phyloP scores from a whole-genome alignment of 2,888 invertebrate species.

The Drosophila helvetica region DNA sequence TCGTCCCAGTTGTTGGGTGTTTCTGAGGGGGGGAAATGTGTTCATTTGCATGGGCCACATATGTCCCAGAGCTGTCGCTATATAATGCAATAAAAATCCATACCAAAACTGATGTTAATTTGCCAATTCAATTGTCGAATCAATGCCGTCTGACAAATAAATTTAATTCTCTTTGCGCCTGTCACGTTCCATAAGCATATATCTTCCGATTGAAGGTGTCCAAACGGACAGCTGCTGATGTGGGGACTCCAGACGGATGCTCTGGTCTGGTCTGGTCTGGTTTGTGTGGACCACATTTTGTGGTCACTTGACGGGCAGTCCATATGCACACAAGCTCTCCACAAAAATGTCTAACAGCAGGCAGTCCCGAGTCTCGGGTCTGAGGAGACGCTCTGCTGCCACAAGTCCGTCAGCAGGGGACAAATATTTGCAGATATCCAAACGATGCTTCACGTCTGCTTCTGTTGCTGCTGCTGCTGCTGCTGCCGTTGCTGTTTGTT shows the following conservation, averaged over 20 bases:
- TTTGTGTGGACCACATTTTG: constrained; percentile 66
- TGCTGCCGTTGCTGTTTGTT: constrained; percentile 15
- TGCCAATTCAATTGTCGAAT: constrained; percentile 75
- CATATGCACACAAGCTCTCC: constrained; percentile 38
- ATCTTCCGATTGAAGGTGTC: constrained; percentile 27
- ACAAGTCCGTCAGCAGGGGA: constrained; percentile 68
- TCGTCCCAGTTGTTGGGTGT: background rate
- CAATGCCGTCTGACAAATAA: constrained; percentile 50
- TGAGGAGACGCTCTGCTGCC: constrained; percentile 20
- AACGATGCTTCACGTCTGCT: constrained; percentile 45
- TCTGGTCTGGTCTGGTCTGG: constrained; percentile 11
- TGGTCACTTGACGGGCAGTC: constrained; percentile 68
- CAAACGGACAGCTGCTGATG: constrained; percentile 4
- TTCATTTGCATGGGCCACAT: constrained; percentile 49
- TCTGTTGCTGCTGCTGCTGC: constrained; percentile 16
- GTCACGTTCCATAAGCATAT: constrained; percentile 52
- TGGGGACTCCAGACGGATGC: constrained; percentile 23
- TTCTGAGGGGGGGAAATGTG: constrained; percentile 33
- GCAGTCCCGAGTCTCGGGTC: constrained; percentile 34
- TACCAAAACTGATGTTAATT: constrained; percentile 48
- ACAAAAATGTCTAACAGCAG: constrained; percentile 44
- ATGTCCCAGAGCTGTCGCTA: constrained; percentile 24
- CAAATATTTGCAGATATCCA: constrained; percentile 69
- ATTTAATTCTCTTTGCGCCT: constrained; percentile 50
- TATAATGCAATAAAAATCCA: constrained; percentile 39